Conservation (phyloP, 2,113 vertebrate species). For the Ctenomys sociabilis region DNA sequence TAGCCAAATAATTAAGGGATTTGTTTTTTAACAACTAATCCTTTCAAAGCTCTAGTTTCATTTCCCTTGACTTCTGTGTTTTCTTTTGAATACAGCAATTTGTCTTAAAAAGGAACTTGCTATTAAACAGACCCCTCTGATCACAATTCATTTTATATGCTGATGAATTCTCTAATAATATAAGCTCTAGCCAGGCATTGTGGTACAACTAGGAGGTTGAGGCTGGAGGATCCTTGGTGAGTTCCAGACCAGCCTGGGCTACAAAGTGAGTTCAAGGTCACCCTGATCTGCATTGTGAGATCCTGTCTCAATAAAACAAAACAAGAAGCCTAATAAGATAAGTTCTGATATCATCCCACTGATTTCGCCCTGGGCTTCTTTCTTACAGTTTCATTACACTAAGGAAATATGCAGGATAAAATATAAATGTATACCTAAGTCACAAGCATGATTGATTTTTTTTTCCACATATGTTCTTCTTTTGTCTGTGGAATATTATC, state of each 20-base stretch:
- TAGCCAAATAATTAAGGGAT: constrained; percentile 23
- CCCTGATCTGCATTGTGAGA: no score
- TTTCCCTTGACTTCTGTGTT: not conserved
- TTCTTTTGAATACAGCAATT: not conserved
- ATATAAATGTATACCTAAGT: not conserved
- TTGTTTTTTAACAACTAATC: constrained; percentile 25
- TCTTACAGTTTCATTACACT: not conserved
- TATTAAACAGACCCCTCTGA: constrained; percentile 34
- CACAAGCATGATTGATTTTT: not conserved
- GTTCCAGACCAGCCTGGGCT: no score
- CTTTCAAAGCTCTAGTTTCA: constrained; percentile 42
- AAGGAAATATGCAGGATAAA: not conserved
- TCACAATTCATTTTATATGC: constrained; percentile 44
- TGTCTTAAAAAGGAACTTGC: constrained; percentile 31
- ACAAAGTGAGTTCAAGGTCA: no score
- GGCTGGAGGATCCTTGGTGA: no score
- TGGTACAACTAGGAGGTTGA: no score
- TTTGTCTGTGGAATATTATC: constrained; percentile 2
- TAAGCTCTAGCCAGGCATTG: not conserved
- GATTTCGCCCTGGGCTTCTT: not conserved
- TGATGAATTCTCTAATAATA: not conserved
- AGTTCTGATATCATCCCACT: constrained; percentile 1
- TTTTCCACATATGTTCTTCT: not conserved
- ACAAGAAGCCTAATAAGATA: not conserved
- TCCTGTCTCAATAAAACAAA: no score